Conservation (phyloP, 2,113 vertebrate genomes). For the Tetraodon nigroviridis region DNA sequence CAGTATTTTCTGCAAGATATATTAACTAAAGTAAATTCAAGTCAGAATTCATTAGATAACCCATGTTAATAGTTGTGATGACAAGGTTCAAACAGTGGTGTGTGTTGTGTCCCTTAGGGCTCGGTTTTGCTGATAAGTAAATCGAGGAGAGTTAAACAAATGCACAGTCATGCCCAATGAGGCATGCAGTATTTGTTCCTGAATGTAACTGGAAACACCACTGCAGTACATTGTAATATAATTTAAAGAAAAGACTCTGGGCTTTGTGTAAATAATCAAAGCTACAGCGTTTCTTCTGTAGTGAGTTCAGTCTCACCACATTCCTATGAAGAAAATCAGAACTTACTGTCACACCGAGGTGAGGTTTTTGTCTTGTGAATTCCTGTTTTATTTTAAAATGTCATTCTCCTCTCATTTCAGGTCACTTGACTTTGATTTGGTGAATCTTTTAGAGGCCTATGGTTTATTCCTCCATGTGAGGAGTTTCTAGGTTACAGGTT, state of each 20-base stretch:
- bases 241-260: conserved; percentile 67
- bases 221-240: conserved; percentile 58
- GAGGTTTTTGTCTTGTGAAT: too few species aligned
- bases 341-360: too few species aligned
- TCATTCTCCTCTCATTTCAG: too few species aligned
- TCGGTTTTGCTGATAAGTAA: conserved; percentile 37
- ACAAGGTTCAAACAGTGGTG: conserved; percentile 30
- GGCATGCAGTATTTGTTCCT: conserved; percentile 58
- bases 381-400: too few species aligned
- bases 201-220: conserved; percentile 39
- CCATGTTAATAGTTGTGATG: conserved; percentile 13
- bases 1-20: too few species aligned
- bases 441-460: too few species aligned
- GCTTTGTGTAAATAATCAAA: conserved; percentile 62
- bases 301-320: conserved; percentile 13
- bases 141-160: conserved; percentile 50
- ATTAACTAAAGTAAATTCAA: conserved; percentile 7
- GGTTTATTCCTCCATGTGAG: too few species aligned
- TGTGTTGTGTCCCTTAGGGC: conserved; percentile 21
- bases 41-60: conserved; percentile 19
- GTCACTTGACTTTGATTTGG: too few species aligned
- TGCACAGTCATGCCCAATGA: conserved; percentile 49
- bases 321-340: too few species aligned
- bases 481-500: conserved; percentile 21
- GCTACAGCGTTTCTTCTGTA: conserved; percentile 38